A percentile compares a stretch with the other conserved stretches of the same genome.
Evolutionary conservation across 1,140 invertebrate genomes (phyloP).

Genomic region (Drosophila sulfurigaster): DNA sequence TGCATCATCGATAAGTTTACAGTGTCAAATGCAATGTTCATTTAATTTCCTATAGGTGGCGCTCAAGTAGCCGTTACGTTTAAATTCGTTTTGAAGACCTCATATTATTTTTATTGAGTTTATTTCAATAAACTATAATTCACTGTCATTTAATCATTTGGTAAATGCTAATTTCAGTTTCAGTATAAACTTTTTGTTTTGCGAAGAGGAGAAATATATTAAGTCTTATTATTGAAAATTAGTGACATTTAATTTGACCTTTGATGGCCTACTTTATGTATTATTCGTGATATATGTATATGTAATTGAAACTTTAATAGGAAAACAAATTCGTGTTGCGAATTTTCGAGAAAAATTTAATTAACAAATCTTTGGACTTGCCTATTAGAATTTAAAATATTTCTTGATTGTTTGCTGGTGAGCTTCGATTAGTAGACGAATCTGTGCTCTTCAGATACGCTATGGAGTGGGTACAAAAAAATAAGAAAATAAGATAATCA

Average conservation of each 20-base stretch:
- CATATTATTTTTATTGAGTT: no score
- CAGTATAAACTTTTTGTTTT: no score
- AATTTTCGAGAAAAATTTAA: background rate
- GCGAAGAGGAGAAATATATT: no score
- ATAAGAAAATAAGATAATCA: background rate
- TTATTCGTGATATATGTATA: no score
- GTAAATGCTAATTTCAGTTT: no score
- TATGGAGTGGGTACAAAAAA: slow-evolving; percentile 18
- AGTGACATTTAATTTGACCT: no score
- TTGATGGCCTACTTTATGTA: no score
- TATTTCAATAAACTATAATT: no score
- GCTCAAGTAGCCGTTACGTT: background rate
- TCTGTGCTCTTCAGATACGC: background rate
- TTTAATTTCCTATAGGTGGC: slow-evolving; percentile 8
- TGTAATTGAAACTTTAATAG: background rate
- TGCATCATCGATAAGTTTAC: no score
- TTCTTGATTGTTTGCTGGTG: background rate
- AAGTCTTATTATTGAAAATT: background rate
- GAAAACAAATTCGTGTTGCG: slow-evolving; percentile 2
- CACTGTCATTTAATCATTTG: no score
- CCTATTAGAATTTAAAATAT: background rate
- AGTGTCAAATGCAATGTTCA: background rate
- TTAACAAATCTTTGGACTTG: slow-evolving; percentile 1
- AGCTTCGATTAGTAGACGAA: slow-evolving; percentile 1
- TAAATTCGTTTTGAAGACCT: background rate